phyloP scores from a whole-genome alignment of 2,113 vertebrate species.

The Scalopus aquaticus region DNA sequence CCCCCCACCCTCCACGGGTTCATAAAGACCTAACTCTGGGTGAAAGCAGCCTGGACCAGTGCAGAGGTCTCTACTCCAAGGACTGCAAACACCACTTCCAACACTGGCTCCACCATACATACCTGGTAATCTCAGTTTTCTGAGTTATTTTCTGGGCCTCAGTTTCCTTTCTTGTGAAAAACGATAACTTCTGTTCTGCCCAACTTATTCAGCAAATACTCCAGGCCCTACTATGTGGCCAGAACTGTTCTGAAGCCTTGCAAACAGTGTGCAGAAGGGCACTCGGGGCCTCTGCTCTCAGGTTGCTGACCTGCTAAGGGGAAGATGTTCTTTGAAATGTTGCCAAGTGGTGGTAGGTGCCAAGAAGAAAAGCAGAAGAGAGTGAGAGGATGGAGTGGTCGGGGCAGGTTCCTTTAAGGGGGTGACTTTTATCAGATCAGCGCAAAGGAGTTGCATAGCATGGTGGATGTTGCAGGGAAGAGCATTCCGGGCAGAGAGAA shows the following conservation, averaged over 20 bases:
- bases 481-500: not conserved
- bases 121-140: not conserved
- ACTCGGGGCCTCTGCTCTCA: not conserved
- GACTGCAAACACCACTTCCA: not conserved
- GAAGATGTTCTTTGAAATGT: not conserved
- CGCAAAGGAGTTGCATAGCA: not conserved
- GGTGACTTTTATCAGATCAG: not conserved
- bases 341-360: not conserved
- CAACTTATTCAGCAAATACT: not conserved
- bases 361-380: not conserved
- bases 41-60: not conserved
- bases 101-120: not conserved
- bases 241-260: not conserved
- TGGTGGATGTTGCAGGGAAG: not conserved
- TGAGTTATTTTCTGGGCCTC: not conserved
- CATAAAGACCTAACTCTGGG: not conserved
- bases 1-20: not conserved
- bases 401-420: not conserved
- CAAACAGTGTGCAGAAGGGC: not conserved
- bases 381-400: not conserved
- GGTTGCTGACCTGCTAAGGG: not conserved
- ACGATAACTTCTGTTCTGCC: not conserved
- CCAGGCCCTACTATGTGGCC: not conserved
- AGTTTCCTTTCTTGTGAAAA: conserved; percentile 32
- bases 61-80: not conserved